Evolutionary conservation across 2,113 vertebrate species (phyloP), one percentile per base, ranked within the genome.

Genomic region (Myrmecobius fasciatus): DNA sequence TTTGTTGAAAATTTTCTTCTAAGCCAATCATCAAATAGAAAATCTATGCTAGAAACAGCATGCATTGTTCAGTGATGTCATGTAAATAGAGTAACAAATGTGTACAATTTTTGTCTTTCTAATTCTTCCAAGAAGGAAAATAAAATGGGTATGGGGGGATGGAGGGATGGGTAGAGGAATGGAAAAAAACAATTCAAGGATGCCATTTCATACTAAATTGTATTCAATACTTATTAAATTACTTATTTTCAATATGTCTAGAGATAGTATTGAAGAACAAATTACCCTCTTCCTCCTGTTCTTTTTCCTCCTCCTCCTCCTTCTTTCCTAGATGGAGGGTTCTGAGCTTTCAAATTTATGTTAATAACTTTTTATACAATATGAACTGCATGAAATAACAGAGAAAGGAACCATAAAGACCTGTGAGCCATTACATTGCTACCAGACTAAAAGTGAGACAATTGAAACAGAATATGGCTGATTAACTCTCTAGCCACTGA

Each of bases 41-140:
- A n/a, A n/a, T 20, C 36, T n/a, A 75, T 75, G 36, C 60, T 75
- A 75, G 60, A 75, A 75, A 75, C 4, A n/a, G 36, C 36, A n/a
- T 53, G 90, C 8, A 11, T 53, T 91, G 49, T 36, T 94, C 48
- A 67, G 10, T 75, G 31, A 91, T 91, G 25, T 60, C 43, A 51
- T 53, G 89, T 14, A n/a, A 88, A 56, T 48, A 90, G 11, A 56
- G 90, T 54, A 91, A 91, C 25, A 90, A 93, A 49, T 20, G n/a
- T 93, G 47, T 31, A 0, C 22, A 31, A 90, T 20, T 53, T 75
- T 89, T 91, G 6, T 36, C 31, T 95, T 94, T 95, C 75, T 20
- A 89, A 93, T 83, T 92, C 52, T 47, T 93, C 89, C 53, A 93
- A 46, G 31, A 88, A 94, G 52, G 25, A 93, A 43, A 89, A 91